Evolutionary conservation across 2,888 invertebrate species (phyloP).

Genomic region (Dryomyza anilis): DNA sequence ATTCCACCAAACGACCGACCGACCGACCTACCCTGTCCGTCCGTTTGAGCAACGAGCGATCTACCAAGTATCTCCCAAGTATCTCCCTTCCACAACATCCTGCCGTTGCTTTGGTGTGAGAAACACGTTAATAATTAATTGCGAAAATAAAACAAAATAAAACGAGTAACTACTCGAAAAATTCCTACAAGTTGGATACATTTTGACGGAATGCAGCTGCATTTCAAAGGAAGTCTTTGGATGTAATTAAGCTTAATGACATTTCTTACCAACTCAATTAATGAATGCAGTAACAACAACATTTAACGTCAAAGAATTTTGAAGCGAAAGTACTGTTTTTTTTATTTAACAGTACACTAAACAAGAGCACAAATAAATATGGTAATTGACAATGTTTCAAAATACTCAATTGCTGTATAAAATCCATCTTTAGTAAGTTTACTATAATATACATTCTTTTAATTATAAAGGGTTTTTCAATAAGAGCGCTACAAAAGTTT

Average conservation of each 20-base stretch:
- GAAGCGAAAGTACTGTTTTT: too few relatives aligned
- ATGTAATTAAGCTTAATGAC: conserved; percentile 11
- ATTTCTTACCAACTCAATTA: conserved; percentile 10
- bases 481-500: too few relatives aligned
- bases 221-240: too few relatives aligned
- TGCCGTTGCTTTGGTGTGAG: background rate
- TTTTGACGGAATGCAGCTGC: background rate
- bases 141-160: background rate
- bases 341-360: too few relatives aligned
- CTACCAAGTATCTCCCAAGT: background rate
- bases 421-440: too few relatives aligned
- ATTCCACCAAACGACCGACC: conserved; percentile 1
- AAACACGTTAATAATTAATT: background rate
- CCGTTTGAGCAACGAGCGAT: background rate
- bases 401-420: too few relatives aligned
- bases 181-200: background rate
- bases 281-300: too few relatives aligned
- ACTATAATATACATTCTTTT: too few relatives aligned
- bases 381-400: too few relatives aligned
- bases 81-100: background rate
- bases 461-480: too few relatives aligned
- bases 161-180: background rate
- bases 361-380: too few relatives aligned
- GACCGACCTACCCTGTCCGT: background rate
- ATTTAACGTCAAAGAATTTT: too few relatives aligned